These are phyloP conservation scores for Poecilobothrus nobilitatus DNA, from an alignment of 2,888 invertebrate genomes.

Conservation along the genomic window DNA sequence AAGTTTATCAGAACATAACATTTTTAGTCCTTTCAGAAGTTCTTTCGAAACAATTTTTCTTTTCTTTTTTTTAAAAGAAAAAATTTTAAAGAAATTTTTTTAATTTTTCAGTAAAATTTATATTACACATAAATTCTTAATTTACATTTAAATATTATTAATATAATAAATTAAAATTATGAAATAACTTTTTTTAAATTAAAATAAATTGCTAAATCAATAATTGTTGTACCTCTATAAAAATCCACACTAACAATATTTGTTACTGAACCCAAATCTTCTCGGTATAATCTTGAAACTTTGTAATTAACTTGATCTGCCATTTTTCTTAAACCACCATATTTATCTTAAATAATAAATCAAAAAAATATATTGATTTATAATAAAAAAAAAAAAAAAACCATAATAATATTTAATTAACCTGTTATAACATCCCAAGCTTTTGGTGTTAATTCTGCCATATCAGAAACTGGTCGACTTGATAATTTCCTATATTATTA, in stretches of 20 bases:
- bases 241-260: slow-evolving; percentile 58
- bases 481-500: slow-evolving; percentile 29
- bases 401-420: too few species aligned
- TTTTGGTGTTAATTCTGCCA: slow-evolving; percentile 61
- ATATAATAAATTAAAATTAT: background rate
- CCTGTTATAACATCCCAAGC: slow-evolving; percentile 49
- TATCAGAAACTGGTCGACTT: slow-evolving; percentile 49
- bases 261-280: slow-evolving; percentile 46
- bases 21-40: too few species aligned
- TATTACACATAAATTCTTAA: too few species aligned
- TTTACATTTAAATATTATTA: too few species aligned
- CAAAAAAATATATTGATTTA: background rate
- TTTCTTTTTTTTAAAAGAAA: too few species aligned
- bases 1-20: too few species aligned
- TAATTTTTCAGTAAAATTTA: too few species aligned
- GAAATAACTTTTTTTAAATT: slow-evolving; percentile 29
- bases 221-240: slow-evolving; percentile 51
- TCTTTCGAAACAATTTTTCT: too few species aligned
- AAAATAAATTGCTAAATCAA: slow-evolving; percentile 44
- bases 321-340: slow-evolving; percentile 53
- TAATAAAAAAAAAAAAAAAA: too few species aligned
- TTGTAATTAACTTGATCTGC: slow-evolving; percentile 55
- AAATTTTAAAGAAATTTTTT: too few species aligned
- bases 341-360: slow-evolving; percentile 39
- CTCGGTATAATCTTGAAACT: slow-evolving; percentile 50